These are phyloP conservation scores for Drosophila stalkeri DNA, from an alignment of 2,888 invertebrate species.

Conservation along the genomic window DNA sequence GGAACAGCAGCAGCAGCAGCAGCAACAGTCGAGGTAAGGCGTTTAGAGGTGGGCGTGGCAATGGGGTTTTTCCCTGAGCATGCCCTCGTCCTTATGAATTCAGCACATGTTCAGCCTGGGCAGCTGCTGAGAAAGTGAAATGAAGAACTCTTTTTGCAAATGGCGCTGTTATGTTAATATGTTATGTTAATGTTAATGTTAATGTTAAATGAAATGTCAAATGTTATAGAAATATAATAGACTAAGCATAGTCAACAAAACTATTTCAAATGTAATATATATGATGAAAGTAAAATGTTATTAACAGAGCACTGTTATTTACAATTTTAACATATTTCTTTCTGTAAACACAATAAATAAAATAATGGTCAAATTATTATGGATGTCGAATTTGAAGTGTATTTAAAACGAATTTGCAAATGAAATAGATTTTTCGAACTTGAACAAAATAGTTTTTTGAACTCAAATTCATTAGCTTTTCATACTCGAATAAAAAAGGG, in stretches of 20 bases:
- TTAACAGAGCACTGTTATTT: neutral
- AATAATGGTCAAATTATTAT: no score
- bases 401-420: no score
- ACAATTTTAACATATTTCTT: neutral
- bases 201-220: constrained; percentile 2
- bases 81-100: constrained; percentile 8
- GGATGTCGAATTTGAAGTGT: no score
- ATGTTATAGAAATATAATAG: neutral
- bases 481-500: no score
- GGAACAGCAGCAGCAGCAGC: no score
- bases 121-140: constrained; percentile 1
- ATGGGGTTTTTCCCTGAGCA: neutral
- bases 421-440: no score
- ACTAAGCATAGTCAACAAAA: neutral
- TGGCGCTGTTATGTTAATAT: constrained; percentile 10
- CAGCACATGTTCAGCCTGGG: constrained; percentile 20
- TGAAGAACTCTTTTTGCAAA: constrained; percentile 14
- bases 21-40: neutral
- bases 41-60: neutral
- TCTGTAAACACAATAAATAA: neutral
- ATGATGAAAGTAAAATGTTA: neutral
- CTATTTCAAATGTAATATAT: neutral
- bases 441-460: neutral
- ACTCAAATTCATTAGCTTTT: neutral
- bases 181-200: neutral